Evolutionary conservation across 2,113 vertebrate genomes (phyloP).

Genomic region (Uria lomvia): DNA sequence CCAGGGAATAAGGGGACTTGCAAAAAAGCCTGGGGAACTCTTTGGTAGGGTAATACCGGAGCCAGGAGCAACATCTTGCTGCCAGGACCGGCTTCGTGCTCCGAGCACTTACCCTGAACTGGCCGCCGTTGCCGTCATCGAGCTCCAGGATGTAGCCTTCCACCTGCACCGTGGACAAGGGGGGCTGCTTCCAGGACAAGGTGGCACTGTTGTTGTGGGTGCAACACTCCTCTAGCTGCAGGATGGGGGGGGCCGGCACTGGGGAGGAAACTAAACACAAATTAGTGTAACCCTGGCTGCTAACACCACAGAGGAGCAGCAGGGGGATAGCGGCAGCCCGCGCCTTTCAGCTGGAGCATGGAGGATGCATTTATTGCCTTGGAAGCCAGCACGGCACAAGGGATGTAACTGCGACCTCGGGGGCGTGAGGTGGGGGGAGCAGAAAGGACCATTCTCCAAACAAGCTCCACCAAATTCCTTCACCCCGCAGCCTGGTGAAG

Average conservation of each 20-base stretch:
- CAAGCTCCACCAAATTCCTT: background rate
- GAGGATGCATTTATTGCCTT: accelerated
- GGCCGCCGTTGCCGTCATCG: constrained; percentile 92
- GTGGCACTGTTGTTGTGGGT: constrained; percentile 97
- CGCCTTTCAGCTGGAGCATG: accelerated
- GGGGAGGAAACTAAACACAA: constrained; percentile 77
- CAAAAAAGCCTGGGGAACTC: accelerated
- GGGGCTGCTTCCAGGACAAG: constrained; percentile 97
- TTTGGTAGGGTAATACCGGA: background rate
- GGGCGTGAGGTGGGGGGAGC: background rate
- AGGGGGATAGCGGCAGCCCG: accelerated
- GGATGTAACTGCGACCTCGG: accelerated
- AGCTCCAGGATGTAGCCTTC: constrained; percentile 98
- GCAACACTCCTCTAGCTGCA: constrained; percentile 97
- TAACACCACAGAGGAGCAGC: background rate
- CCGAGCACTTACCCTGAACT: constrained; percentile 85
- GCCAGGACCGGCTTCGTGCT: accelerated
- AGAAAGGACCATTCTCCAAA: background rate
- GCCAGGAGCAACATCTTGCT: background rate
- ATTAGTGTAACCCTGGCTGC: constrained; percentile 62
- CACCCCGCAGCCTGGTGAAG: accelerated
- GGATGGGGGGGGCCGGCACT: constrained; percentile 94
- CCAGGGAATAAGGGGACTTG: background rate
- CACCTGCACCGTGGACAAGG: constrained; percentile 88
- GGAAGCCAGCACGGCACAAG: background rate